Evolutionary conservation across 92 coral and sea anemone species (phyloP).

Genomic region (Paramuricea clavata): DNA sequence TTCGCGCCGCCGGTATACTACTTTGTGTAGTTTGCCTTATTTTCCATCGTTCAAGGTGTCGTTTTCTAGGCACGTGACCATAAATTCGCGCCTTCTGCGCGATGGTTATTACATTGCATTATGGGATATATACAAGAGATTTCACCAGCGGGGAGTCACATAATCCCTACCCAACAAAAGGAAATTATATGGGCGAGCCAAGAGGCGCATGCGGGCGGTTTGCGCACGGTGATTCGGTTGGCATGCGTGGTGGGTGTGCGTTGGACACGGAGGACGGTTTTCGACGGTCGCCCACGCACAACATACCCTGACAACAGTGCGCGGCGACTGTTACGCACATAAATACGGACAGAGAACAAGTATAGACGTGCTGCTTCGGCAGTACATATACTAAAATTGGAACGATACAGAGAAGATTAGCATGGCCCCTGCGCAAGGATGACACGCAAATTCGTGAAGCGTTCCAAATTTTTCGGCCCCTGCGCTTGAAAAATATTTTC

Average conservation of each 20-base stretch:
- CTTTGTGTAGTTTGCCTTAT: no score
- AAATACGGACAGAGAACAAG: no score
- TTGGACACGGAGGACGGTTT: no score
- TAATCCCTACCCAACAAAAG: not conserved
- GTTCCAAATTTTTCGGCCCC: slow-evolving; percentile 73
- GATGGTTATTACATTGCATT: not conserved
- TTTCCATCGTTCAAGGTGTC: not conserved
- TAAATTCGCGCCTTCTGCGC: not conserved
- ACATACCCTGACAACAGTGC: no score
- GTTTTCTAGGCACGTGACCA: not conserved
- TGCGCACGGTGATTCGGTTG: no score
- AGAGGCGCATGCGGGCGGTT: no score
- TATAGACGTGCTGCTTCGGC: slow-evolving; percentile 57
- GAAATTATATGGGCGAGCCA: not conserved
- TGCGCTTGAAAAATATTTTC: no score
- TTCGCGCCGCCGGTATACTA: no score
- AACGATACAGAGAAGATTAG: slow-evolving; percentile 99
- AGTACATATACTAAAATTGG: slow-evolving; percentile 94
- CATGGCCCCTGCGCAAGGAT: slow-evolving; percentile 85
- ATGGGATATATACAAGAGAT: not conserved
- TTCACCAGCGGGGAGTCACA: not conserved
- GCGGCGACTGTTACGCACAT: no score
- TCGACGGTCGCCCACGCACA: no score
- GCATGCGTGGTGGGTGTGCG: no score
- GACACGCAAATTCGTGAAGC: slow-evolving; percentile 75